Percentiles rank a stretch among this genome's conserved stretches.
Evolutionary conservation across 2,113 vertebrate genomes (phyloP).

Genomic region (Poeciliopsis occidentalis): DNA sequence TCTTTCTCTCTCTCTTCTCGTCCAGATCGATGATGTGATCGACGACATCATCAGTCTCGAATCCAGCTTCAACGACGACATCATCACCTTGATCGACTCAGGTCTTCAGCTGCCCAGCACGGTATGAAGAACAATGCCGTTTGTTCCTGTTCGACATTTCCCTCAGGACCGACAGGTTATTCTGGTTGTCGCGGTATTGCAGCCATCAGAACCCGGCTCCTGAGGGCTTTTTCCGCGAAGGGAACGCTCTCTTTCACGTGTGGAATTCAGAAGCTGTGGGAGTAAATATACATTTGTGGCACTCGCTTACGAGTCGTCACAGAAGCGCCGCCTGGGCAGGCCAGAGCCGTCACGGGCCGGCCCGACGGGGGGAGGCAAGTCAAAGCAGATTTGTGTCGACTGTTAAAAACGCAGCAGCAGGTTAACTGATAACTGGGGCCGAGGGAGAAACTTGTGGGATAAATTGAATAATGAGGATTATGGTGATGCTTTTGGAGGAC

Average conservation of each 20-base stretch:
- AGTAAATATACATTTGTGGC: constrained; percentile 73
- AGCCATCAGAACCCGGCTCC: background rate
- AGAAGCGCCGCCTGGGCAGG: constrained; percentile 60
- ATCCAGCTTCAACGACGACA: constrained; percentile 93
- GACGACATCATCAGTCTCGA: constrained; percentile 93
- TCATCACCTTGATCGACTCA: constrained; percentile 86
- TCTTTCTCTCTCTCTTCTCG: constrained; percentile 14
- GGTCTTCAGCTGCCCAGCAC: constrained; percentile 88
- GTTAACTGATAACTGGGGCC: constrained; percentile 1
- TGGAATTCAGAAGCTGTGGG: constrained; percentile 55
- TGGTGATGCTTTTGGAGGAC: constrained; percentile 74
- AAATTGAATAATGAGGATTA: constrained; percentile 70
- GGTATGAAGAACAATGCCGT: constrained; percentile 70
- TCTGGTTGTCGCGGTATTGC: background rate
- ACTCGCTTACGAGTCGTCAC: constrained; percentile 59
- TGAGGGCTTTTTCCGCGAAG: constrained; percentile 24
- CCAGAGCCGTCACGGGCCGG: constrained; percentile 28
- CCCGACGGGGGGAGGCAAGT: constrained; percentile 33
- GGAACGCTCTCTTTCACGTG: constrained; percentile 37
- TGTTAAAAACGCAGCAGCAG: constrained; percentile 8
- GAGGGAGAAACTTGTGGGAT: background rate
- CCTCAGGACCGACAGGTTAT: background rate
- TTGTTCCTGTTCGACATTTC: constrained; percentile 24
- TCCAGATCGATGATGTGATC: constrained; percentile 90
- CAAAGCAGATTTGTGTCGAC: constrained; percentile 23